Evolutionary conservation across 1,140 invertebrate genomes (phyloP), one percentile per base, ranked within the genome.

Genomic region (Drosophila nasuta): DNA sequence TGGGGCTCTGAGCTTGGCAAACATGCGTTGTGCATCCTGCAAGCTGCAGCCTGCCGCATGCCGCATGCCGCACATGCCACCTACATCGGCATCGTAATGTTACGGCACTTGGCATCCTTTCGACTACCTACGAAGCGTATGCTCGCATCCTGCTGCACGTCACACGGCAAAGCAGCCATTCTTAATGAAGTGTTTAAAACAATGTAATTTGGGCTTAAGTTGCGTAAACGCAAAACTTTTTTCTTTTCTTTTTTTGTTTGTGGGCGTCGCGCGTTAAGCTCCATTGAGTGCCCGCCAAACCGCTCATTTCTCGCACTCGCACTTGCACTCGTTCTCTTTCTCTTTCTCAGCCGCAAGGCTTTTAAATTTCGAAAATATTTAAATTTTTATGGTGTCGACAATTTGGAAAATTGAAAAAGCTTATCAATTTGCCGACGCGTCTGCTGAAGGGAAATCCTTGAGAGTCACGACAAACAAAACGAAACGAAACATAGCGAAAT

Each of bases 151-250:
- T 56, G 52, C 8, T 59, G 67, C 52, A 71, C 10, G 30, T 17
- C 65, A 10, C 65, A 10, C 35, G 35, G 35, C 35, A 64, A 60
- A 70, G 70, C 79, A 66, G 54, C 52, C 77, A 75, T 87, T 88
- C 85, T 89, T 88, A 88, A 88, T 88, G 80, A 88, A 88, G 85
- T 88, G 83, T 83, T 88, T 80, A 81, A 88, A 88, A 89, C 83
- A 88, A 89, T 89, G 83, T 88, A 83, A 88, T 88, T 88, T 88
- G 67, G 74, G 87, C 77, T 88, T 89, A 83, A 83, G 73, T 77
- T 62, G 62, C 64, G 79, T 78, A 69, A 76, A 81, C 65, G 67
- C 54, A 67, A 65, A 70, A 59, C 45, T 48, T 60, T 60, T 77
- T 63, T 71, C 54, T 60, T 72, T 54, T 20, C 11, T 17, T 45